Evolutionary conservation across 2,113 vertebrate genomes (phyloP), one percentile per base, ranked within the genome.

Genomic region (Gambusia holbrooki): DNA sequence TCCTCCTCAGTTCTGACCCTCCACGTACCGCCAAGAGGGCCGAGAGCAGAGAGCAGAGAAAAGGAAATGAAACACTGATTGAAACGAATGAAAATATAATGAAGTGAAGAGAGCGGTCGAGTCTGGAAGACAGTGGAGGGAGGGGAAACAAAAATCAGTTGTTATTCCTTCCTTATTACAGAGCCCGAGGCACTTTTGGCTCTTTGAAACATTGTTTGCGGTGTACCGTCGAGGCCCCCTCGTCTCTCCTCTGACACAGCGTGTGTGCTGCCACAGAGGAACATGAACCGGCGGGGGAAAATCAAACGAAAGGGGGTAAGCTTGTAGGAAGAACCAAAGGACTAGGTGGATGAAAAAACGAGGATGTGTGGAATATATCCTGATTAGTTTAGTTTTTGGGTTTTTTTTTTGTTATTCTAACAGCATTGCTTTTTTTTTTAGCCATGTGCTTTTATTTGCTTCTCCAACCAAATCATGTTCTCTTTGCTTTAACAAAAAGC

Each of bases 21-120:
- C 82, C 74, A 28, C 69, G 25, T 73, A 82, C 69, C 62, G 80
- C 84, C 82, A 45, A 83, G 80, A 74, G 87, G 81, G 61, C 64
- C 8, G 29, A 76, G 71, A 76, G 61, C 51, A 71, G 54, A 73
- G 71, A 83, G 29, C 29, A 30, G 30, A 40, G 11, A 42, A 19
- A 69, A 83, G 89, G 88, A 89, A 90, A 88, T 86, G 82, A 92
- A 89, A 80, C 76, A 69, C 72, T 72, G 82, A 82, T 87, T 89
- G 76, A 87, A 90, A 87, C 83, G 79, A 88, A 86, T 85, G 84
- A 89, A 87, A 86, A 80, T 80, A 40, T 88, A 84, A 82, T 86
- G 83, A 83, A 77, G 72, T 74, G 69, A 81, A 67, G 79, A 71
- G 66, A 74, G 61, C 4, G 42, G 73, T 63, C 30, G 58, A 68